phyloP scores from a whole-genome alignment of 2,797 vertebrate species.

The Erpetoichthys calabaricus region DNA sequence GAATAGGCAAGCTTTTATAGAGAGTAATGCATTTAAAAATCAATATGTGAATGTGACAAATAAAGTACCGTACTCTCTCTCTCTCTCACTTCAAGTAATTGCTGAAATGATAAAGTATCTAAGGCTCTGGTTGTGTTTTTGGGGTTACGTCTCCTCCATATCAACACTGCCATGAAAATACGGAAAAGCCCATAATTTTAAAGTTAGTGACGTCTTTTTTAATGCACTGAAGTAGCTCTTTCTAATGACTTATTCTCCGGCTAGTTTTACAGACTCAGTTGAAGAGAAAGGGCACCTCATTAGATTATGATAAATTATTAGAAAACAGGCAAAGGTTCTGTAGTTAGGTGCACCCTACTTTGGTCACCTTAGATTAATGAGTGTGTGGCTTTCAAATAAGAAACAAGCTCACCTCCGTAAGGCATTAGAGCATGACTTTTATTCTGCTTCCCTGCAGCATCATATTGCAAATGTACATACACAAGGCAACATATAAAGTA shows the following conservation, averaged over 20 bases:
- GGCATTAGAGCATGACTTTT: not conserved
- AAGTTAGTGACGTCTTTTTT: slow-evolving; percentile 23
- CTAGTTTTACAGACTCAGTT: slow-evolving; percentile 12
- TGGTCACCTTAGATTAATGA: slow-evolving; percentile 12
- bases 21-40: too few species aligned
- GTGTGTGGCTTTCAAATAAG: slow-evolving; percentile 8
- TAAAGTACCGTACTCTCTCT: too few species aligned
- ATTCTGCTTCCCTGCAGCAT: slow-evolving; percentile 3
- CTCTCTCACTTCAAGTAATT: too few species aligned
- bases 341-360: slow-evolving; percentile 10
- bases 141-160: too few species aligned
- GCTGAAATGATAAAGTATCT: too few species aligned
- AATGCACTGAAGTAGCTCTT: slow-evolving; percentile 15
- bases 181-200: slow-evolving; percentile 10
- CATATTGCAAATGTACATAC: not conserved
- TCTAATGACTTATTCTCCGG: slow-evolving; percentile 13
- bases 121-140: too few species aligned
- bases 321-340: slow-evolving; percentile 16
- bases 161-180: too few species aligned
- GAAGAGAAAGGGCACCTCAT: slow-evolving; percentile 20
- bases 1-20: too few species aligned
- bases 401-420: slow-evolving; percentile 4
- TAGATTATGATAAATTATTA: slow-evolving; percentile 20
- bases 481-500: too few species aligned
- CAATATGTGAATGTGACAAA: too few species aligned